Evolutionary conservation across 2,113 vertebrate species (phyloP).

Genomic region (Pelusios castaneus): DNA sequence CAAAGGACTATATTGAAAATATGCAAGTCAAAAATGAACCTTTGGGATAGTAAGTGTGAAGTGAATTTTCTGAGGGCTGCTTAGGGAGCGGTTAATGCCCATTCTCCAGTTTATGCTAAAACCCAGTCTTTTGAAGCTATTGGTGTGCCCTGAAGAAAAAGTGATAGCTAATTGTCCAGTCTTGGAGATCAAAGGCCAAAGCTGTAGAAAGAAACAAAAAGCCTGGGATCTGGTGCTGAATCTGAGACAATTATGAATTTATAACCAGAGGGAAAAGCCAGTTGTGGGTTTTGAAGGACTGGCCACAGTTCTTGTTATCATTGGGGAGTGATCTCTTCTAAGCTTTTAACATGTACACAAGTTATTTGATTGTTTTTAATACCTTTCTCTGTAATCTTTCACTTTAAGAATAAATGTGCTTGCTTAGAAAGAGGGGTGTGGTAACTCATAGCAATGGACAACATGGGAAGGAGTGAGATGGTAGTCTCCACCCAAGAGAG

Average conservation of each 20-base stretch:
- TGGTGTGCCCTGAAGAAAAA: neutral
- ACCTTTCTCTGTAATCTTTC: neutral
- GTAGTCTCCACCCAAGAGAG: too few relatives aligned
- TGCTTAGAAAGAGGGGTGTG: too few relatives aligned
- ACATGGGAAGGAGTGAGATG: too few relatives aligned
- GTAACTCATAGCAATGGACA: too few relatives aligned
- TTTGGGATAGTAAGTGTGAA: neutral
- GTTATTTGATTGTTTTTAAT: neutral
- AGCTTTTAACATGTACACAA: neutral
- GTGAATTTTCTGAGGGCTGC: neutral
- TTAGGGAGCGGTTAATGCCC: neutral
- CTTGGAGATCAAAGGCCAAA: neutral
- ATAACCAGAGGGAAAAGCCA: neutral
- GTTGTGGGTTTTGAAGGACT: neutral
- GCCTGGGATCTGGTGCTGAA: neutral
- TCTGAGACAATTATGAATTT: neutral
- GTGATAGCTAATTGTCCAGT: neutral
- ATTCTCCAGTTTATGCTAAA: neutral
- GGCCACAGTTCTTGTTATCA: neutral
- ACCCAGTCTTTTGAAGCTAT: neutral
- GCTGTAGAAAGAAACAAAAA: neutral
- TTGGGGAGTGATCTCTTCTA: neutral
- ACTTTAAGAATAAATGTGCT: too few relatives aligned
- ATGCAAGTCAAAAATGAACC: neutral
- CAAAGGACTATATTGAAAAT: neutral